phyloP scores from a whole-genome alignment of 2,888 invertebrate species.

The Congeria kusceri region DNA sequence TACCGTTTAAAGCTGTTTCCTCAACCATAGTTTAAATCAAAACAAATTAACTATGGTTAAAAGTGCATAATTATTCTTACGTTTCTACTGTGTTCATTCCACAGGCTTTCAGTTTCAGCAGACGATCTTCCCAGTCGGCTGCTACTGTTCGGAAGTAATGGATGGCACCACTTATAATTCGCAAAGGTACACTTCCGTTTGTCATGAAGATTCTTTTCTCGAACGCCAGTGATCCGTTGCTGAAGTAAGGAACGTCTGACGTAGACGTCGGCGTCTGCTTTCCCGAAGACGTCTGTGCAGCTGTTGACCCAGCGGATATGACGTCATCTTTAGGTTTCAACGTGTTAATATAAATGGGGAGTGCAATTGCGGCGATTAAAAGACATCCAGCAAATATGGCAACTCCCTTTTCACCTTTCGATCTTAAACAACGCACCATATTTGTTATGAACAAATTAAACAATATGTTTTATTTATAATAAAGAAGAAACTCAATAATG shows the following conservation, averaged over 20 bases:
- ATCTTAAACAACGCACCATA: constrained; percentile 2
- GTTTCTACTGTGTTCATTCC: constrained; percentile 84
- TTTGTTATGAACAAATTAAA: no score
- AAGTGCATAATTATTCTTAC: constrained; percentile 71
- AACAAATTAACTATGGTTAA: no score
- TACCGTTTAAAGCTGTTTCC: no score
- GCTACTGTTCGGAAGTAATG: constrained; percentile 83
- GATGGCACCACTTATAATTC: constrained; percentile 82
- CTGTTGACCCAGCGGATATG: neutral
- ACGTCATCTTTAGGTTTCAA: constrained; percentile 8
- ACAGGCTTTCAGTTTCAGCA: constrained; percentile 81
- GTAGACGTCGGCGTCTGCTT: no score
- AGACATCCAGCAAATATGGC: constrained; percentile 19
- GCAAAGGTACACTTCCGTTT: constrained; percentile 68
- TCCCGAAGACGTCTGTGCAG: neutral
- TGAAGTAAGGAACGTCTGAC: constrained; percentile 36
- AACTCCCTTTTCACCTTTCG: constrained; percentile 18
- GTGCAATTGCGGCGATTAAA: constrained; percentile 16
- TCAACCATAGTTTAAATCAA: no score
- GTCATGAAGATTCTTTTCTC: constrained; percentile 73
- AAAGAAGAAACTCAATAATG: no score
- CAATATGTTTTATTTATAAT: no score
- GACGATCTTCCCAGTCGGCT: constrained; percentile 81
- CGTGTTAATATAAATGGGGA: constrained; percentile 25
- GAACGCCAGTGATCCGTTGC: constrained; percentile 62